Evolutionary conservation across 1,140 invertebrate genomes (phyloP).

Genomic region (Magallana ariakensis): DNA sequence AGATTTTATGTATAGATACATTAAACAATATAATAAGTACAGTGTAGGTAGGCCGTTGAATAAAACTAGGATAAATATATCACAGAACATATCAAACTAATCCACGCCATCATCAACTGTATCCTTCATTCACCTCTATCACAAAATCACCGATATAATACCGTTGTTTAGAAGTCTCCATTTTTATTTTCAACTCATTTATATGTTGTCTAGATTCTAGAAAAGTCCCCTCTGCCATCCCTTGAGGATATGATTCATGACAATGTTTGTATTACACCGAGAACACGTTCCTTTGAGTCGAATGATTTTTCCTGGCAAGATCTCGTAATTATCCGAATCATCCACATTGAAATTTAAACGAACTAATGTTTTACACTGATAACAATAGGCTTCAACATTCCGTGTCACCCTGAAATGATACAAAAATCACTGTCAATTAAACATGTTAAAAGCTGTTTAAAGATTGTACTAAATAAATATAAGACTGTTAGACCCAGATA

Average conservation of each 20-base stretch:
- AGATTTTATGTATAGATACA: neutral
- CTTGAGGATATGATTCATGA: slow-evolving; percentile 7
- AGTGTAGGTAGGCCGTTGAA: neutral
- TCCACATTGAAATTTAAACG: neutral
- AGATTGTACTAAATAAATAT: too few relatives aligned
- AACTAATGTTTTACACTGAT: neutral
- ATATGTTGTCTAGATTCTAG: neutral
- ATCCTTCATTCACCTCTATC: too few relatives aligned
- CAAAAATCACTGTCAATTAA: neutral
- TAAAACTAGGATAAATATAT: too few relatives aligned
- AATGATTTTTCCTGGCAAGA: slow-evolving; percentile 33
- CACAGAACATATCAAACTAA: too few relatives aligned
- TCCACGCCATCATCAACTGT: too few relatives aligned
- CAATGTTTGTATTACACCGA: neutral
- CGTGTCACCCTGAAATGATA: slow-evolving; percentile 7
- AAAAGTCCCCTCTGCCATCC: slow-evolving; percentile 10
- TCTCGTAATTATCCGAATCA: neutral
- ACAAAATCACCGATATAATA: too few relatives aligned
- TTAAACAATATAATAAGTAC: neutral
- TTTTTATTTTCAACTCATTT: neutral
- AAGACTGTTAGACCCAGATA: too few relatives aligned
- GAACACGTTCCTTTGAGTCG: slow-evolving; percentile 2
- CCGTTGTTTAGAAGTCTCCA: too few relatives aligned
- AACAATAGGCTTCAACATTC: neutral
- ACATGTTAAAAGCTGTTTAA: neutral